Evolutionary conservation across 2,797 vertebrate species (phyloP).

Genomic region (Sebastes steindachneri): DNA sequence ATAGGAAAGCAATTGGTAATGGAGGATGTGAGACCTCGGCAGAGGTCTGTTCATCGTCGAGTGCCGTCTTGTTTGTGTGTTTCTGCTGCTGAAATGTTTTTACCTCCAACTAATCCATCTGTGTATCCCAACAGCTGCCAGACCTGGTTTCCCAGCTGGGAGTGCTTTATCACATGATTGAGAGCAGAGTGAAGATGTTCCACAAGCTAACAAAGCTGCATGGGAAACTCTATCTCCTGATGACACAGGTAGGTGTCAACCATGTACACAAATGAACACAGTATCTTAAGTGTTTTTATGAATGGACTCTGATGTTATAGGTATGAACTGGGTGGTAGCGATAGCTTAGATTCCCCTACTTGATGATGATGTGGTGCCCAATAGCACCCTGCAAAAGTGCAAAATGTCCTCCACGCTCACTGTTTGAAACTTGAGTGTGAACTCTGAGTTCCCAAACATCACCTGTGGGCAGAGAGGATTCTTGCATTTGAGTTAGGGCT

Average conservation of each 20-base stretch:
- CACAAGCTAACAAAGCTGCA: conserved; percentile 93
- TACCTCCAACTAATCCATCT: conserved; percentile 3
- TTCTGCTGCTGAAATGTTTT: conserved; percentile 1
- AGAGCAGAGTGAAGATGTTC: conserved; percentile 94
- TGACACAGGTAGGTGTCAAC: conserved; percentile 86
- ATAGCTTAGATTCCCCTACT: not conserved
- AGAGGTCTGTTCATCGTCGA: no score
- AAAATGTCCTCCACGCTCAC: not conserved
- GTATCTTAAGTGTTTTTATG: not conserved
- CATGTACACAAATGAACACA: not conserved
- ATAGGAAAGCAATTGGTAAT: not conserved
- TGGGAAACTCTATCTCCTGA: conserved; percentile 94
- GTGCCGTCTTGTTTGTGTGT: not conserved
- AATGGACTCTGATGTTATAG: not conserved
- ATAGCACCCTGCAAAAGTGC: no score
- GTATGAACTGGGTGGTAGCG: not conserved
- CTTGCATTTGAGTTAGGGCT: no score
- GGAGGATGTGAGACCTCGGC: not conserved
- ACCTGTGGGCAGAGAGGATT: no score
- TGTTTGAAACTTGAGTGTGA: not conserved
- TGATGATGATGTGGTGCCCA: not conserved
- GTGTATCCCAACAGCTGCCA: conserved; percentile 85
- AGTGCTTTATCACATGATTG: conserved; percentile 94
- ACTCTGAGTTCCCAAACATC: no score
- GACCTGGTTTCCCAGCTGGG: conserved; percentile 93